Percentiles rank a stretch among this genome's conserved stretches.
Conservation (phyloP, 2,797 vertebrate species). For the Danio aesculapii region DNA sequence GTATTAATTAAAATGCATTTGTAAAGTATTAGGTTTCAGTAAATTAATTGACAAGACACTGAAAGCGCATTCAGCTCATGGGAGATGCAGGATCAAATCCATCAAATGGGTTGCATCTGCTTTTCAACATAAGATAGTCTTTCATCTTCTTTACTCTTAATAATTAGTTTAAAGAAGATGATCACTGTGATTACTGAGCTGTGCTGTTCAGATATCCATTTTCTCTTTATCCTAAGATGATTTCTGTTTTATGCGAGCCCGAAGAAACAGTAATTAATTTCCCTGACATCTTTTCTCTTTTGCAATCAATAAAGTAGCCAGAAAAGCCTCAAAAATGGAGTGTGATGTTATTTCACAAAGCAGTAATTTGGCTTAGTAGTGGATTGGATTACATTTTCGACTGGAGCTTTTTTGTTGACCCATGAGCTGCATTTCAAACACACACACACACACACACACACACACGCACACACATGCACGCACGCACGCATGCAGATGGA, state of each 20-base stretch:
- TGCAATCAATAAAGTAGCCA: neutral
- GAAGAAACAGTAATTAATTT: constrained; percentile 3
- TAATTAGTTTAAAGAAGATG: neutral
- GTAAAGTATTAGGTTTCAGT: too few relatives aligned
- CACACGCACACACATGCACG: too few relatives aligned
- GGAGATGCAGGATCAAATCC: too few relatives aligned
- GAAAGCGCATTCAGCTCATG: too few relatives aligned
- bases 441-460: neutral
- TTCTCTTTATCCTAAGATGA: neutral
- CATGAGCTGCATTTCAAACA: neutral
- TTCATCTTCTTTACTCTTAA: constrained; percentile 11
- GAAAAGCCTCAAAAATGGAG: neutral
- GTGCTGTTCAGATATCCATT: neutral
- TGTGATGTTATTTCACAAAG: neutral
- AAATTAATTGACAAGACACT: too few relatives aligned
- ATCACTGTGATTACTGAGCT: neutral
- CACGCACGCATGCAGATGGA: neutral
- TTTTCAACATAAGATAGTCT: constrained; percentile 2
- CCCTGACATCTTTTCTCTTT: neutral
- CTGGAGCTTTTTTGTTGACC: constrained; percentile 21
- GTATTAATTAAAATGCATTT: too few relatives aligned
- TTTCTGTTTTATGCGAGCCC: constrained; percentile 9
- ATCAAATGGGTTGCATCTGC: neutral
- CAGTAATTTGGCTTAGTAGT: neutral
- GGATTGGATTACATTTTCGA: neutral